A percentile compares a stretch with the other conserved stretches of the same genome.
Conservation (phyloP, 2,888 invertebrate species). For the Balanococcus diminutus region DNA sequence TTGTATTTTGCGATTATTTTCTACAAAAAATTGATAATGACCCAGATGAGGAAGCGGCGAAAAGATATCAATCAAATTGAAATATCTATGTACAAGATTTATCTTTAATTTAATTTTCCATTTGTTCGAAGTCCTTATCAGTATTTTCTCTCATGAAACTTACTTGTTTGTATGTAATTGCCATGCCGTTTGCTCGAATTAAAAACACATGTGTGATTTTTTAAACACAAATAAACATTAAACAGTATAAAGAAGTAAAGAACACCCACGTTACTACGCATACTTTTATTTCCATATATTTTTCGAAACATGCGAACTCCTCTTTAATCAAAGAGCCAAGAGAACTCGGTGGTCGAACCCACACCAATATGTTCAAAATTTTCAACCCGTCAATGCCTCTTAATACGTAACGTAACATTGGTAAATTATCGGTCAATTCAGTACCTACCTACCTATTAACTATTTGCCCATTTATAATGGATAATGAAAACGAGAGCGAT, state of each 20-base stretch:
- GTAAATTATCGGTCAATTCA: not conserved
- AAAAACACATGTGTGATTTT: not conserved
- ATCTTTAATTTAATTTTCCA: not conserved
- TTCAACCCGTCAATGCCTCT: not conserved
- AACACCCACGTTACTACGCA: not conserved
- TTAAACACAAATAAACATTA: not conserved
- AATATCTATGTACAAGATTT: no score
- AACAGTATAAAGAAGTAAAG: not conserved
- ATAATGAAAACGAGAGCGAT: not conserved
- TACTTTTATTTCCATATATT: not conserved
- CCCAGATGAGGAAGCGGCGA: no score
- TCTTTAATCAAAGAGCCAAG: not conserved
- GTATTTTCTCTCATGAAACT: not conserved
- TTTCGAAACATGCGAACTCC: not conserved
- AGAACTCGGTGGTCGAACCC: not conserved
- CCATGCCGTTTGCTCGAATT: not conserved
- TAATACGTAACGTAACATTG: conserved; percentile 9
- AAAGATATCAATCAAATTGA: no score
- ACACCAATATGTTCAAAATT: not conserved
- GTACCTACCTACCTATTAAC: not conserved
- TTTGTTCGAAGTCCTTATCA: not conserved
- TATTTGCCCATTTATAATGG: not conserved
- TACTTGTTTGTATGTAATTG: not conserved
- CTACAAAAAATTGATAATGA: no score
- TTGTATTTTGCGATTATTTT: no score